Evolutionary conservation across 2,888 invertebrate species (phyloP).

Genomic region (Tetragonisca angustula): DNA sequence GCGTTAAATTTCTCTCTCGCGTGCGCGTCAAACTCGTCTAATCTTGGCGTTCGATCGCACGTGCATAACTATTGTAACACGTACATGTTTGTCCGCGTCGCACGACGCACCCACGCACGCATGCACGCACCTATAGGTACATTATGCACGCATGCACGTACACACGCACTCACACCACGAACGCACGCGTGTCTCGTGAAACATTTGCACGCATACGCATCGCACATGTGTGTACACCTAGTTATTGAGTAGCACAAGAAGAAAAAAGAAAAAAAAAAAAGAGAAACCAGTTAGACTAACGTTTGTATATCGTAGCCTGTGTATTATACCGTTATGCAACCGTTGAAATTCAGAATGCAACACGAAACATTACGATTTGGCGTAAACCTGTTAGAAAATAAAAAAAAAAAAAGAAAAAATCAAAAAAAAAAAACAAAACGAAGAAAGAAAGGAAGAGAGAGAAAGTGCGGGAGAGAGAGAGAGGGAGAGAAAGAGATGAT

Average conservation of each 20-base stretch:
- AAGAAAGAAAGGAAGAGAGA: too few species aligned
- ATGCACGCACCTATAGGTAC: not conserved
- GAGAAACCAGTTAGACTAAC: conserved; percentile 73
- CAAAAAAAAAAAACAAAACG: not conserved
- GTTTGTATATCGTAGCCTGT: conserved; percentile 79
- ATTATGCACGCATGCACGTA: not conserved
- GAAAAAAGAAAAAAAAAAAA: too few species aligned
- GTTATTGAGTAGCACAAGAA: conserved; percentile 73
- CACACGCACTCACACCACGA: not conserved
- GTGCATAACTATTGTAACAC: not conserved
- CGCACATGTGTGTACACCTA: conserved; percentile 62
- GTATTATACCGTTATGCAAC: conserved; percentile 68
- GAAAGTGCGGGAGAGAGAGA: too few species aligned
- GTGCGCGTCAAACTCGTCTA: not conserved
- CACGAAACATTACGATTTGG: conserved; percentile 15
- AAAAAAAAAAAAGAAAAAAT: not conserved
- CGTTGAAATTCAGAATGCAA: conserved; percentile 48
- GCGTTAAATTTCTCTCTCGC: not conserved
- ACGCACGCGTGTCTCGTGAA: too few species aligned
- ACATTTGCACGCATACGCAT: conserved; percentile 32
- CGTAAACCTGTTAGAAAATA: conserved; percentile 10
- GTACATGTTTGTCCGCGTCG: not conserved
- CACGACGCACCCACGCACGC: not conserved
- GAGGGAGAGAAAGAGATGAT: too few species aligned
- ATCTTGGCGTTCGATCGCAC: not conserved